phyloP scores from a whole-genome alignment of 2,888 invertebrate species.

The Myopa tessellatipennis region DNA sequence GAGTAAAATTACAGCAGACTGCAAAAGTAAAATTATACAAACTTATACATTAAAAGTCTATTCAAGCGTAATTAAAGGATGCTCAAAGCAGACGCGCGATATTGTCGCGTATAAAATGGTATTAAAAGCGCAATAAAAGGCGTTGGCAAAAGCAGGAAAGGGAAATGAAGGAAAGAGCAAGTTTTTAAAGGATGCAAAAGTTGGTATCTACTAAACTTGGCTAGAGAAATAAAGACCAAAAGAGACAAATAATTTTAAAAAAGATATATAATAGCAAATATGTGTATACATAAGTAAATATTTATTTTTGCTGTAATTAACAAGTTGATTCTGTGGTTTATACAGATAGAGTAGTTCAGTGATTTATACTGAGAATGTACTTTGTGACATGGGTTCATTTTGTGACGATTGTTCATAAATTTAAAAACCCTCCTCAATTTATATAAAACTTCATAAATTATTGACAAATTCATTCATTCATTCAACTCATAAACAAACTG shows the following conservation, averaged over 20 bases:
- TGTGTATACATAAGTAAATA: neutral
- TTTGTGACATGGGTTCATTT: neutral
- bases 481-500: no score
- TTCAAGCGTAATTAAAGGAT: conserved; percentile 59
- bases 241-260: no score
- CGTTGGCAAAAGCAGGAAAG: neutral
- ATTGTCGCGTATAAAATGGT: neutral
- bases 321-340: no score
- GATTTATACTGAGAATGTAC: neutral
- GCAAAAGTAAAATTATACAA: conserved; percentile 31
- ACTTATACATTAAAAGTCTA: conserved; percentile 59
- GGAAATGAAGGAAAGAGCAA: neutral
- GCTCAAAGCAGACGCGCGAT: conserved; percentile 11
- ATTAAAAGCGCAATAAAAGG: neutral
- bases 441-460: no score
- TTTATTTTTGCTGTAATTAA: neutral
- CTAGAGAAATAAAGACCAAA: no score
- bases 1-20: conserved; percentile 21
- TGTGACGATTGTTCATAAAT: no score
- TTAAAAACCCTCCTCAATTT: no score
- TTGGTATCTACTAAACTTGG: no score
- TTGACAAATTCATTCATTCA: no score
- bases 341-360: no score
- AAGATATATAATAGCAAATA: neutral
- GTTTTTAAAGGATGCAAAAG: neutral